Base-by-base conservation (phyloP, 2,113 vertebrate genomes). In the Lophotis ruficrista region DNA sequence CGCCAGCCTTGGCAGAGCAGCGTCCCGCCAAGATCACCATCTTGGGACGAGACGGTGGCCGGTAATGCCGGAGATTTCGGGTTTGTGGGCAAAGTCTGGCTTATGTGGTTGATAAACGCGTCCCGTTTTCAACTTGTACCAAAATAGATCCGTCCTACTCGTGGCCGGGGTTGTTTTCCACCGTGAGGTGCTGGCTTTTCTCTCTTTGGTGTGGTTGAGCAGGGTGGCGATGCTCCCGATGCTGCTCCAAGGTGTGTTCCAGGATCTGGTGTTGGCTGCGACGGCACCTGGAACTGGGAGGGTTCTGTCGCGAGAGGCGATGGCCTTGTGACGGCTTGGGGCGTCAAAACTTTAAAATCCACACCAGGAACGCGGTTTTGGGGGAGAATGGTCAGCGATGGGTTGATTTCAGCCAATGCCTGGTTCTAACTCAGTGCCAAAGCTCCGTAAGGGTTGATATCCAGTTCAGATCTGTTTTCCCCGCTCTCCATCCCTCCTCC, bases 131-230 rank as follows among this genome's bases (percentile, higher is more conserved):
- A 47, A 4, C n/a, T 69, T 25, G 25, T 38, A 19, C 30, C 14
- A 8, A 25, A n/a, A 61, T 25, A 4, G 7, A 23, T 19, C 17
- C 37, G 38, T 17, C 35, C 23, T 12, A 1, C 53, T n/a, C 0
- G 0, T 19, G 33, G 30, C 31, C 10, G 5, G 31, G 35, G 8
- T 15, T 18, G 20, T 54, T 62, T 89, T 48, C 41, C 33, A 6
- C 20, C 45, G 18, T 47, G 45, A 47, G 45, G 18, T 19, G 45
- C 15, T 47, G 45, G 16, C 45, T 47, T 19, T 47, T 47, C 17
- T 47, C 45, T 47, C 45, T 16, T 47, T 19, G 45, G 45, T 47
- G 45, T 47, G 45, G 45, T 47, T 6, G 17, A 47, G 45, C 45
- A 19, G 45, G 45, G 43, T 41, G 41, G 41, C 12, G 41, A 41